phyloP scores from a whole-genome alignment of 2,113 vertebrate genomes.

The Leucoraja erinaceus region DNA sequence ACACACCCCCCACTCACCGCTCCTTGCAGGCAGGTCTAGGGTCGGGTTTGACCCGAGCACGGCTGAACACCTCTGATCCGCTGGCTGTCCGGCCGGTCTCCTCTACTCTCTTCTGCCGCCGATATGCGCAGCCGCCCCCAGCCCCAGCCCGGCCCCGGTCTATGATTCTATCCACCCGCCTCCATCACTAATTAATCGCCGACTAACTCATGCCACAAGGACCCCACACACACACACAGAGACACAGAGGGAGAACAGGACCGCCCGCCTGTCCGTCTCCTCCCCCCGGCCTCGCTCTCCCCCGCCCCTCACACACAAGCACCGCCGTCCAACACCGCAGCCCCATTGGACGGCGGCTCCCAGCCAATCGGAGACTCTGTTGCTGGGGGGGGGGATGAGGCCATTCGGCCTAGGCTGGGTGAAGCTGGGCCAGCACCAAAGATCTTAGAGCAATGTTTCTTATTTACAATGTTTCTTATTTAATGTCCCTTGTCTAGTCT shows the following conservation, averaged over 20 bases:
- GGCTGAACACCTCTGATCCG: constrained; percentile 46
- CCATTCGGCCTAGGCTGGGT: not conserved
- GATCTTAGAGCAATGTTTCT: too few species aligned
- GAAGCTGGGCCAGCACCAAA: not conserved
- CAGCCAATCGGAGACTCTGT: not conserved
- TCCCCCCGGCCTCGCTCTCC: not conserved
- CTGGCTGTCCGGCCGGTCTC: too few species aligned
- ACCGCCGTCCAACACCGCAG: not conserved
- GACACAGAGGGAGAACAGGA: too few species aligned
- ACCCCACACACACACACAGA: too few species aligned
- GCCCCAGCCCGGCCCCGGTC: not conserved
- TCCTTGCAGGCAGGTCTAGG: constrained; percentile 47
- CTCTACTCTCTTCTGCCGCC: not conserved
- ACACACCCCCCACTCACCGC: constrained; percentile 38
- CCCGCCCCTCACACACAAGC: not conserved
- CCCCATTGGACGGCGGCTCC: not conserved
- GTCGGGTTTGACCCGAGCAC: constrained; percentile 45
- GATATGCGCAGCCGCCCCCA: not conserved
- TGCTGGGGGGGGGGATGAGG: constrained; percentile 33
- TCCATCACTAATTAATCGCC: not conserved
- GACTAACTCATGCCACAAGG: not conserved
- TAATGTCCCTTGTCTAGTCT: too few species aligned
- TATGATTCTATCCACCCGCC: too few species aligned
- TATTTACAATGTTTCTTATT: too few species aligned
- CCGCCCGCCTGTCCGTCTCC: not conserved